Conservation (phyloP, 2,113 vertebrate species). For the Mastomys coucha region DNA sequence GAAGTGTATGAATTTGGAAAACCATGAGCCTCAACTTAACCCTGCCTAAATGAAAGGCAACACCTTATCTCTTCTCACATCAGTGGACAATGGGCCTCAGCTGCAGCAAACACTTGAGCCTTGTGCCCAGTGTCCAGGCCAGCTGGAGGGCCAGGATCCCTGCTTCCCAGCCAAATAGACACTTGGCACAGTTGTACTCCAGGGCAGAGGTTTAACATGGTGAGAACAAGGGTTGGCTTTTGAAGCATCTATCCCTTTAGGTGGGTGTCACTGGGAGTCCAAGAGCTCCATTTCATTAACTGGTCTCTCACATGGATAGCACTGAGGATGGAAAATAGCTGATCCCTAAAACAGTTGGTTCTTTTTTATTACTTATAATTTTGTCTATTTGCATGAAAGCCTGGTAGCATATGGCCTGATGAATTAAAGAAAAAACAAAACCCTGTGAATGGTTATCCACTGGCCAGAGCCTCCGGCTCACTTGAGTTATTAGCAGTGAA, state of each 20-base stretch:
- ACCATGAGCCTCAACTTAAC: constrained; percentile 59
- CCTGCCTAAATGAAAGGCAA: constrained; percentile 63
- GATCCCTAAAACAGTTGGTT: constrained; percentile 77
- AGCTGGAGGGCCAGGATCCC: constrained; percentile 75
- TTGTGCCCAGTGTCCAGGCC: constrained; percentile 56
- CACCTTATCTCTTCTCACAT: constrained; percentile 66
- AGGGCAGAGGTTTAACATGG: constrained; percentile 78
- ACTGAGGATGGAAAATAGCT: constrained; percentile 67
- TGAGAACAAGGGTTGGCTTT: constrained; percentile 67
- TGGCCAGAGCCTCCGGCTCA: constrained; percentile 65
- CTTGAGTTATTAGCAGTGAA: constrained; percentile 42
- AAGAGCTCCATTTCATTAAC: constrained; percentile 76
- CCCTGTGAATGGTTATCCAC: constrained; percentile 60
- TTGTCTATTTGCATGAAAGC: constrained; percentile 78
- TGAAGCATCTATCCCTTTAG: constrained; percentile 69
- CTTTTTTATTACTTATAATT: constrained; percentile 83
- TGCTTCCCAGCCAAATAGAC: constrained; percentile 75
- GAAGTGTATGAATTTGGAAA: constrained; percentile 57
- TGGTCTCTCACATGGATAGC: constrained; percentile 65
- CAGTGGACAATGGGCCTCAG: constrained; percentile 77
- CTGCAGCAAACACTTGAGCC: constrained; percentile 63
- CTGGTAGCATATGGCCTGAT: constrained; percentile 82
- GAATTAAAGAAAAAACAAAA: constrained; percentile 77
- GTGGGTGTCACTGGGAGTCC: constrained; percentile 67
- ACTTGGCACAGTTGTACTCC: constrained; percentile 64